phyloP scores from a whole-genome alignment of 2,797 vertebrate species.

The Sus cebifrons region DNA sequence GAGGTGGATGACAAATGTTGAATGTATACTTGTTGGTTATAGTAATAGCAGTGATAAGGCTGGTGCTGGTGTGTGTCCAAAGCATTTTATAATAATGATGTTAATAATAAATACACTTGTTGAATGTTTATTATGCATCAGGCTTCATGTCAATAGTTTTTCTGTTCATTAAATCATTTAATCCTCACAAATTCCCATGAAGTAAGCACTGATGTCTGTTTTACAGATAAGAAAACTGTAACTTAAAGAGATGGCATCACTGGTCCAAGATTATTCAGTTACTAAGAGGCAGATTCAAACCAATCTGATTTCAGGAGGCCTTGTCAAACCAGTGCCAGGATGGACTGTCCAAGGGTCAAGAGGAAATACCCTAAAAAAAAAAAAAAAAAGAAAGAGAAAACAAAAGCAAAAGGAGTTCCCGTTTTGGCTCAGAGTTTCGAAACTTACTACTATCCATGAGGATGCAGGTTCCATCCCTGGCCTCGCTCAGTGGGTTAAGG shows the following conservation, averaged over 20 bases:
- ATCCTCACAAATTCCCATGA: not conserved
- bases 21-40: not conserved
- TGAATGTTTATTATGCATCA: not conserved
- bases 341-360: not conserved
- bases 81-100: not conserved
- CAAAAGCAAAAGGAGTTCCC: too few relatives aligned
- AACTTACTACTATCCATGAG: too few relatives aligned
- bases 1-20: not conserved
- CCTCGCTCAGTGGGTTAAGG: too few relatives aligned
- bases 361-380: not conserved
- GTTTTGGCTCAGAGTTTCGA: too few relatives aligned
- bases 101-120: not conserved
- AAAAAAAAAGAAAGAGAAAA: too few relatives aligned
- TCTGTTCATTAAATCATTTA: not conserved
- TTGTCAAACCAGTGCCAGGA: not conserved
- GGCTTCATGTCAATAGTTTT: not conserved
- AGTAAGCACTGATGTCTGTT: not conserved
- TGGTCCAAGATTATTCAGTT: not conserved
- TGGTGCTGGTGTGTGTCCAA: not conserved
- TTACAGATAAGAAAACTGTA: not conserved
- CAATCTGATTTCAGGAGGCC: not conserved
- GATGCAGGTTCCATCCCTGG: too few relatives aligned
- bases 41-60: not conserved
- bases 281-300: not conserved
- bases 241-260: not conserved